A percentile compares a stretch with the other conserved stretches of the same genome.
phyloP scores from a whole-genome alignment of 1,140 invertebrate genomes.

The Gryllus bimaculatus region DNA sequence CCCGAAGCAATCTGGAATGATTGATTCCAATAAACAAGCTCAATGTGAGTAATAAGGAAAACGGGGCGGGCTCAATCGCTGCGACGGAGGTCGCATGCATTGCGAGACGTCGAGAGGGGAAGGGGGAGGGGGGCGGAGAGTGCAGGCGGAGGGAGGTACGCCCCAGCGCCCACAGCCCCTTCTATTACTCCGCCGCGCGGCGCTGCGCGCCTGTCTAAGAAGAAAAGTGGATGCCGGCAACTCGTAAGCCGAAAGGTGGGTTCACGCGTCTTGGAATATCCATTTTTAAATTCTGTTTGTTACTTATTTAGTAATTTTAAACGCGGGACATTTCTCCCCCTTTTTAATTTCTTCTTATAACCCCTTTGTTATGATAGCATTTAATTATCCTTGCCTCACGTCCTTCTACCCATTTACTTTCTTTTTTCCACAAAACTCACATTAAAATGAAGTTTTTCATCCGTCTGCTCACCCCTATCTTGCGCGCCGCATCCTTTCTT shows the following conservation, averaged over 20 bases:
- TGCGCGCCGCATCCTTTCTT: not conserved
- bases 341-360: conserved; percentile 6
- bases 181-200: not conserved
- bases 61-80: no score
- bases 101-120: no score
- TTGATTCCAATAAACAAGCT: no score
- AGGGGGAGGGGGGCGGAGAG: no score
- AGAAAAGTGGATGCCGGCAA: not conserved
- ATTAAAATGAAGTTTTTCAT: conserved; percentile 6
- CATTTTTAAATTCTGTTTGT: not conserved
- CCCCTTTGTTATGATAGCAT: conserved; percentile 4
- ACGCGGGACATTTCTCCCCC: conserved; percentile 2
- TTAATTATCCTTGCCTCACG: conserved; percentile 1
- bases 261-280: not conserved
- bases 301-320: conserved; percentile 6
- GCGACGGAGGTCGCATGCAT: no score
- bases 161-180: not conserved
- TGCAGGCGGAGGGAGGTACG: no score
- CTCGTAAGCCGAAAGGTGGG: not conserved
- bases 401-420: conserved; percentile 4
- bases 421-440: conserved; percentile 2
- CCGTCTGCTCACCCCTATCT: not conserved
- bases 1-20: no score
- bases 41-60: no score
- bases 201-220: no score